Base-by-base conservation (phyloP, 2,797 vertebrate genomes). In the Molossus alvarezi region DNA sequence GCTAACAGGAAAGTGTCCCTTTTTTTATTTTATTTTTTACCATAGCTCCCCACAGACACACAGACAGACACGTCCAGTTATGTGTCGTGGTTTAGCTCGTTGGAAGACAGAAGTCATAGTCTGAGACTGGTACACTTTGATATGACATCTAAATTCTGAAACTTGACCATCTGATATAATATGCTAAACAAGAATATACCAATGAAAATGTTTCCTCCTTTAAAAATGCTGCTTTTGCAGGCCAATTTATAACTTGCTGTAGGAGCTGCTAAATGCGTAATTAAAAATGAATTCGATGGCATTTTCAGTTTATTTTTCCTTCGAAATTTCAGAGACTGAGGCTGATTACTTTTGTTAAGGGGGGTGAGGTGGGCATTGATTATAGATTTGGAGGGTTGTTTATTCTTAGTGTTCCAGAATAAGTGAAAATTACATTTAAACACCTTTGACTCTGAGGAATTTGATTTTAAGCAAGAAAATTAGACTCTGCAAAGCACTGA, bases 181-280 rank as follows among this genome's bases (percentile, higher is more conserved):
- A 87, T 80, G 53, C 73, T 83, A 95, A 95, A 65, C 20, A 95
- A 73, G 92, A 89, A 84, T 72, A 71, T 55, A 81, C 62, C 82
- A 93, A 95, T 96, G 96, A 96, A 90, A 96, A 79, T 60, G n/a
- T 23, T 67, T 37, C 57, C 69, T 93, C 93, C 79, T 96, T 88
- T 69, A 53, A 93, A 97, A 80, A 76, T 64, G 62, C 77, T 90
- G 51, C 27, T 94, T 95, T 88, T 88, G 94, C 92, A 91, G 73
- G 73, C 60, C 71, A 95, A 91, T 79, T 97, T 95, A 86, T 72
- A 96, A 93, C 75, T 95, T 87, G 75, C 89, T 95, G 83, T 87
- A 83, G 92, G 75, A 92, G 83, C 73, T 95, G 72, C 76, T 95
- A 97, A 97, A 77, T 95, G 83, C 65, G 88, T 96, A 96, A 95